Conservation (phyloP, 2,888 invertebrate species). For the Temnothorax rugatulus region DNA sequence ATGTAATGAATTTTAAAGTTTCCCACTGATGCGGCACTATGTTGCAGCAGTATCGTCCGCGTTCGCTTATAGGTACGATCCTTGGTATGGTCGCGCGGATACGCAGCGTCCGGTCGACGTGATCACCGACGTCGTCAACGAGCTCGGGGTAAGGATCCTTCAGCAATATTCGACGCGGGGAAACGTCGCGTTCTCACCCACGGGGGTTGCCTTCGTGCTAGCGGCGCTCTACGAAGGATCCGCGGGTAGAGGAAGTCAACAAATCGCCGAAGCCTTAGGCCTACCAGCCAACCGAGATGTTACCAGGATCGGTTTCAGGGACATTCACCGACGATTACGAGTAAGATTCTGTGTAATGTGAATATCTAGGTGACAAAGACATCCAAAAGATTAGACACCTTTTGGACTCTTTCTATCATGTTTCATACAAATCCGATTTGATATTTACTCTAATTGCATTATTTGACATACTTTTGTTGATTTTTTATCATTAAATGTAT, state of each 20-base stretch:
- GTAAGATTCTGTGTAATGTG: slow-evolving; percentile 86
- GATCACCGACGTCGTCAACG: slow-evolving; percentile 94
- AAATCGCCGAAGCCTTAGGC: slow-evolving; percentile 90
- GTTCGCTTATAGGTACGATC: slow-evolving; percentile 69
- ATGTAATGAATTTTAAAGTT: slow-evolving; percentile 28
- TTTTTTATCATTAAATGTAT: not conserved
- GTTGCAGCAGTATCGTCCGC: slow-evolving; percentile 69
- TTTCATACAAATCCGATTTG: not conserved
- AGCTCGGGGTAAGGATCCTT: slow-evolving; percentile 88
- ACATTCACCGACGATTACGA: slow-evolving; percentile 93
- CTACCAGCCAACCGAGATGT: slow-evolving; percentile 92
- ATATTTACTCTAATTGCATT: not conserved
- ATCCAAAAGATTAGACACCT: not conserved
- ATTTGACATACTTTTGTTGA: not conserved
- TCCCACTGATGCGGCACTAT: slow-evolving; percentile 1
- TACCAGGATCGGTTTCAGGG: slow-evolving; percentile 92
- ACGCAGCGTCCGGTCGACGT: slow-evolving; percentile 88
- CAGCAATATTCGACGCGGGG: slow-evolving; percentile 81
- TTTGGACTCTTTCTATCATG: not conserved
- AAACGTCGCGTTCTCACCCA: slow-evolving; percentile 95
- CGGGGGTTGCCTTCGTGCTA: slow-evolving; percentile 93
- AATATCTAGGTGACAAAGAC: not conserved
- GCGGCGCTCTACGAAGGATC: slow-evolving; percentile 93
- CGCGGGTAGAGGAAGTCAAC: slow-evolving; percentile 90
- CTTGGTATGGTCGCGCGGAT: slow-evolving; percentile 71